A percentile compares a stretch with the other conserved stretches of the same genome.
Evolutionary conservation across 2,797 vertebrate genomes (phyloP).

Genomic region (Muscicapa striata): DNA sequence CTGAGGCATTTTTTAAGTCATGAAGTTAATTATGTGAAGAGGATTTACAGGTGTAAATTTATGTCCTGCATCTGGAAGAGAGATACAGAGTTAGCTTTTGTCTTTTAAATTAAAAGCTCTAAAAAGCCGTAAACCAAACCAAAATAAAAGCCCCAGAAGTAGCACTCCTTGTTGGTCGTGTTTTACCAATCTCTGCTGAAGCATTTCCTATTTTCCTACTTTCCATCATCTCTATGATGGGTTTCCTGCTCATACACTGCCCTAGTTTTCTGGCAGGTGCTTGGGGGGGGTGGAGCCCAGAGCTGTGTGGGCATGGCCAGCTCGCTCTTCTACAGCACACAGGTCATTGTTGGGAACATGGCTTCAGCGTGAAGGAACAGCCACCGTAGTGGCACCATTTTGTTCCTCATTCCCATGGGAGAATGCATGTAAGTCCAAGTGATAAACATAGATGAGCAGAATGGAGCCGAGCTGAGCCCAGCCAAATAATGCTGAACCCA

Average conservation of each 20-base stretch:
- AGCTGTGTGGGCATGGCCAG: no score
- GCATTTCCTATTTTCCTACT: neutral
- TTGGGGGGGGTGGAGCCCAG: neutral
- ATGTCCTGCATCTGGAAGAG: neutral
- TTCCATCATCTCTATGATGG: neutral
- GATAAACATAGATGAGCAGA: neutral
- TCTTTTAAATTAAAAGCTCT: neutral
- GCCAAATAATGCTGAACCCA: neutral
- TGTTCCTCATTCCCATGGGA: accelerated
- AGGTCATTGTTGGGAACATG: accelerated
- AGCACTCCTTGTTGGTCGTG: neutral
- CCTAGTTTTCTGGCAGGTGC: accelerated
- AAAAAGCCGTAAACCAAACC: neutral
- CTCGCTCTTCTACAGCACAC: accelerated
- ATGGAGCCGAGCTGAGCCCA: accelerated
- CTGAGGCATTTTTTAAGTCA: neutral
- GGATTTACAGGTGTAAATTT: neutral
- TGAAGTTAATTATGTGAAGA: neutral
- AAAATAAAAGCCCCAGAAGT: neutral
- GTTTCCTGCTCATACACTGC: neutral
- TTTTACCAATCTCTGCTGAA: neutral
- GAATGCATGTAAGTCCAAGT: neutral
- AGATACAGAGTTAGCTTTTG: neutral
- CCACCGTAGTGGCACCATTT: accelerated
- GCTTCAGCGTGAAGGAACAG: accelerated